A percentile compares a stretch with the other conserved stretches of the same genome.
Evolutionary conservation across 2,113 vertebrate species (phyloP).

Genomic region (Condylura cristata): DNA sequence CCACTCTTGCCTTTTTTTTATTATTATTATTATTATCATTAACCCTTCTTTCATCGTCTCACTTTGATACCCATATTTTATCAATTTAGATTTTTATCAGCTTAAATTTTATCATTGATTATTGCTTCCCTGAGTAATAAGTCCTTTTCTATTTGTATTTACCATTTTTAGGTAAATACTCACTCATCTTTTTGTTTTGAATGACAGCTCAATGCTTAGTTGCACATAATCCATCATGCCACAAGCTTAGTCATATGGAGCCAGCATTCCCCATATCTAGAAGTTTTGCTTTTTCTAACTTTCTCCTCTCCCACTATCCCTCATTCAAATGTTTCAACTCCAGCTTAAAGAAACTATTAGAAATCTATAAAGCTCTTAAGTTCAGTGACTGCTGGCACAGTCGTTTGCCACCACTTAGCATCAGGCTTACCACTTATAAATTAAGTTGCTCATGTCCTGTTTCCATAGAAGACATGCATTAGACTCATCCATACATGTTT

Average conservation of each 20-base stretch:
- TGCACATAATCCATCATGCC: neutral
- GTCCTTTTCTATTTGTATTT: neutral
- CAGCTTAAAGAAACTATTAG: neutral
- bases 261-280: neutral
- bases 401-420: neutral
- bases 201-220: neutral
- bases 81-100: neutral
- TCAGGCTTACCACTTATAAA: neutral
- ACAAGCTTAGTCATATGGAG: neutral
- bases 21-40: too few species aligned
- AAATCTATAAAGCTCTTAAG: neutral
- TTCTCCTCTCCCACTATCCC: neutral
- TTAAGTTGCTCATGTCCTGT: neutral
- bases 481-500: too few species aligned
- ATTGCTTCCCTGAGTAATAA: neutral
- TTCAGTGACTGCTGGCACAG: fast-evolving
- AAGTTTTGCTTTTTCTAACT: neutral
- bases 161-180: neutral
- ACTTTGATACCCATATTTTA: neutral
- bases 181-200: neutral
- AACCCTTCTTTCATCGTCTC: neutral
- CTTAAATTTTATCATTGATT: neutral
- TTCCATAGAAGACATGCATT: too few species aligned
- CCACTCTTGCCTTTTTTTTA: neutral
- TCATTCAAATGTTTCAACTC: neutral